Evolutionary conservation across 2,888 invertebrate species (phyloP), one percentile per base, ranked within the genome.

Genomic region (Dorcus hopei): DNA sequence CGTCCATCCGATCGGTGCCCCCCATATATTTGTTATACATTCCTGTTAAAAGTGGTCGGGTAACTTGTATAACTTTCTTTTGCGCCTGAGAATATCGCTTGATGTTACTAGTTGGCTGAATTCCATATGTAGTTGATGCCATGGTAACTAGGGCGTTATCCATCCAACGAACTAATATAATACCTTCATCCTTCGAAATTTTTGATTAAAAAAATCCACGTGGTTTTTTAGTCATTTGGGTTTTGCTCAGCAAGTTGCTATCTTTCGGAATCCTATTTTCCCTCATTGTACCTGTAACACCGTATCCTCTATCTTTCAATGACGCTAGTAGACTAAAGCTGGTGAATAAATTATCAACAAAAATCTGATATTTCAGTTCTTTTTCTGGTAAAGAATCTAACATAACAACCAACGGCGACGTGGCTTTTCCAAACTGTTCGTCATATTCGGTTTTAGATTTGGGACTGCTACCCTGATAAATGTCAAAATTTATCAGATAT

Each of bases 1-100:
- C 52, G 49, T 65, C 68, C 63, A 62, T 40, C 45, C 41, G 19
- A 45, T 48, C 43, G 11, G 43, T 43, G 7, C 52, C 49, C n/a
- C 52, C 52, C 52, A 48, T 52, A 52, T 48, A 45, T 38, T 39
- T 11, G 23, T 54, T 54, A 33, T 57, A 57, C 23, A 53, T 54
- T 14, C 41, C 51, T 6, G 51, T 52, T n/a, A 54, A 33, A 3
- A 19, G 39, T 9, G 52, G 56, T 26, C 56, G 41, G 40, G 51
- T 7, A 40, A 59, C 43, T 39, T 56, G 47, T 9, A 59, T 49
- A 59, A 48, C 33, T 49, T n/a, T 9, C 9, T 40, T 40, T 40
- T 40, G 40, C n/a, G 9, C 9, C n/a, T 40, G 40, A n/a, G 40
- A 57, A 42, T n/a, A 59, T 33, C 53, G 43, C 47, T 58, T 61